phyloP scores from a whole-genome alignment of 2,888 invertebrate genomes.

The Druceiella hillmani region DNA sequence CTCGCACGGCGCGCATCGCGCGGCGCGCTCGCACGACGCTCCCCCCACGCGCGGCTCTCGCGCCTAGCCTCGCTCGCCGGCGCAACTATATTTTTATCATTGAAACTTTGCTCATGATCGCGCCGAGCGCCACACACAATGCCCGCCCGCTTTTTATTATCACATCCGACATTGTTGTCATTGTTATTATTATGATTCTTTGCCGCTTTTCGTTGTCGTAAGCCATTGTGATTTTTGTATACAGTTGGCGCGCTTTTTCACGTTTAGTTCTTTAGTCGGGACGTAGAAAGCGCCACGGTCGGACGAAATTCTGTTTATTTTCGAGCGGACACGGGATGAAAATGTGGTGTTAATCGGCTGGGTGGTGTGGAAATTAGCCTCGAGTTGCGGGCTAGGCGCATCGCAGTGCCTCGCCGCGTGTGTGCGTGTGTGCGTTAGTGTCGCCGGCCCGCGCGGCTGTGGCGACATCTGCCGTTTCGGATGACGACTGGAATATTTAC shows the following conservation, averaged over 20 bases:
- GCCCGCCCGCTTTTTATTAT: conserved; percentile 51
- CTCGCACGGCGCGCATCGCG: conserved; percentile 5
- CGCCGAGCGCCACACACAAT: conserved; percentile 46
- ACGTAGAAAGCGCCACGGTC: conserved; percentile 51
- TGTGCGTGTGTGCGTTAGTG: background rate
- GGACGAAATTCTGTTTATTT: conserved; percentile 50
- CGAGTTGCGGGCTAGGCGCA: background rate
- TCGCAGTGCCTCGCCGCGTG: background rate
- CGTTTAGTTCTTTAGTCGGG: conserved; percentile 51
- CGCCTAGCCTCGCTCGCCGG: conserved; percentile 47
- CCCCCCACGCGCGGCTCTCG: conserved; percentile 48
- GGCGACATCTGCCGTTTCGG: no score
- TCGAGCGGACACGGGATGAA: conserved; percentile 21
- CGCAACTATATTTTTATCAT: no score
- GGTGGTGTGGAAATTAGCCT: background rate
- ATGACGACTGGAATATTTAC: no score
- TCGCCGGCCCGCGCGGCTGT: no score
- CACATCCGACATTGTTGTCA: conserved; percentile 56
- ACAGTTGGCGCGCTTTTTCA: conserved; percentile 54
- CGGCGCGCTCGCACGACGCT: conserved; percentile 26
- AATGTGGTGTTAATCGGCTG: background rate
- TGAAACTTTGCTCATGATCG: no score
- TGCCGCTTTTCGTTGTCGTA: conserved; percentile 38
- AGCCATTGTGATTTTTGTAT: no score
- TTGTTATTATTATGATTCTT: conserved; percentile 56